Percentiles rank a stretch among this genome's conserved stretches.
Evolutionary conservation across 2,888 invertebrate genomes (phyloP).

Genomic region (Nineta flava): DNA sequence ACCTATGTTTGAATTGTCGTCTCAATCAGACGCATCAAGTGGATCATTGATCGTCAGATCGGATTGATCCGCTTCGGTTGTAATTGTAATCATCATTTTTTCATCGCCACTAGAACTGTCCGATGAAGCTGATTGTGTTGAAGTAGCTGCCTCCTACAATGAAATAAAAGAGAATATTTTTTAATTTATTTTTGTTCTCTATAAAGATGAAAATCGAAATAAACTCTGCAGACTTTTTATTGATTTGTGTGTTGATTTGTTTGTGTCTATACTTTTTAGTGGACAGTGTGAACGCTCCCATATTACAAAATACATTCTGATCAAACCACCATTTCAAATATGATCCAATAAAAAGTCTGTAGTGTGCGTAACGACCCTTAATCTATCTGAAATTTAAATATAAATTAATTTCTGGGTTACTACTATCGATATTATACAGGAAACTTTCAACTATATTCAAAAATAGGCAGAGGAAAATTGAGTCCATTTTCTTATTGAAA

Average conservation of each 20-base stretch:
- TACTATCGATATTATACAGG: too few species aligned
- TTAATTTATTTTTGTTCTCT: not conserved
- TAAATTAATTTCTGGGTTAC: too few species aligned
- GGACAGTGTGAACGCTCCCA: too few species aligned
- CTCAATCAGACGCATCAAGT: not conserved
- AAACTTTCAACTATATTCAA: too few species aligned
- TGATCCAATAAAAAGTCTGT: not conserved
- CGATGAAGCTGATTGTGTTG: constrained; percentile 54
- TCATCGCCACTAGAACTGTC: constrained; percentile 56
- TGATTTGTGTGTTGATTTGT: not conserved
- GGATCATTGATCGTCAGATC: not conserved
- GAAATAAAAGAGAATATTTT: constrained; percentile 8
- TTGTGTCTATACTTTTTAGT: too few species aligned
- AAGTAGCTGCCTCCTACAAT: constrained; percentile 50
- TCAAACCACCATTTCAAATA: too few species aligned
- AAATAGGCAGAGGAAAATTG: too few species aligned
- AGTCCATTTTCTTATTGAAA: too few species aligned
- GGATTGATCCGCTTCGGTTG: constrained; percentile 30
- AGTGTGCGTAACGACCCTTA: too few species aligned
- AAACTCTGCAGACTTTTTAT: not conserved
- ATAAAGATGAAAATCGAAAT: not conserved
- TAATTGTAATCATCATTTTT: constrained; percentile 61
- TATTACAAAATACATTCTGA: too few species aligned
- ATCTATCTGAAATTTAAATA: too few species aligned
- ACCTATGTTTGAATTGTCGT: too few species aligned